Evolutionary conservation across 1,140 invertebrate genomes (phyloP), one percentile per base, ranked within the genome.

Genomic region (Brachionus paranguensis): DNA sequence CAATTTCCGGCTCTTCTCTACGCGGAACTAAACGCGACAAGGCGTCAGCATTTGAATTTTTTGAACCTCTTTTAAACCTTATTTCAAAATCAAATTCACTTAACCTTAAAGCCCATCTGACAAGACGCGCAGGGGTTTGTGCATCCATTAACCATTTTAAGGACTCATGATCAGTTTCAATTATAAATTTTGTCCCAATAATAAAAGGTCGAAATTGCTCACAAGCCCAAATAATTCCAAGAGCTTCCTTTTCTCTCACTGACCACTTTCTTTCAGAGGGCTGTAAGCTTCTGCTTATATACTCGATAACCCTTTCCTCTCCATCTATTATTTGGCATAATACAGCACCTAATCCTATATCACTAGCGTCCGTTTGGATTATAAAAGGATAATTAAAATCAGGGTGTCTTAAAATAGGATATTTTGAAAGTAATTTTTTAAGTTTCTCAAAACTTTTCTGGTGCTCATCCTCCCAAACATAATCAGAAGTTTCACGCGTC

Each of bases 81-180:
- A 91, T 85, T 11, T 87, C 88, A 85, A 88, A 91, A 41, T 89
- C 85, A 86, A 88, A 90, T 84, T 91, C 89, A 85, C 90, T 89
- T 37, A 92, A 84, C 85, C 88, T 87, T 11, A 91, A 41, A 78
- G 88, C 85, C 91, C 91, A 92, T 12, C 90, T 81, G 0, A 88
- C 88, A 27, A 86, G 41, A n/a, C 84, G 85, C 14, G 72, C 29
- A 47, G 41, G 47, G 27, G 43, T 78, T 53, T 43, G 41, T 5
- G 47, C 43, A 33, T 78, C 11, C 74, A 45, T 47, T 12, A 83
- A 24, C 60, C 81, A 83, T 50, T n/a, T 37, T 37, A 83, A 43
- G 17, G 81, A 65, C 29, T 43, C 60, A 27, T 83, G 55, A 50
- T 83, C 81, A 3, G 81, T 83, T 17, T 50, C 24, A 6, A 83